Evolutionary conservation across 53 echinoderm and acorn worm genomes (phyloP).

Genomic region (Astropecten irregularis): DNA sequence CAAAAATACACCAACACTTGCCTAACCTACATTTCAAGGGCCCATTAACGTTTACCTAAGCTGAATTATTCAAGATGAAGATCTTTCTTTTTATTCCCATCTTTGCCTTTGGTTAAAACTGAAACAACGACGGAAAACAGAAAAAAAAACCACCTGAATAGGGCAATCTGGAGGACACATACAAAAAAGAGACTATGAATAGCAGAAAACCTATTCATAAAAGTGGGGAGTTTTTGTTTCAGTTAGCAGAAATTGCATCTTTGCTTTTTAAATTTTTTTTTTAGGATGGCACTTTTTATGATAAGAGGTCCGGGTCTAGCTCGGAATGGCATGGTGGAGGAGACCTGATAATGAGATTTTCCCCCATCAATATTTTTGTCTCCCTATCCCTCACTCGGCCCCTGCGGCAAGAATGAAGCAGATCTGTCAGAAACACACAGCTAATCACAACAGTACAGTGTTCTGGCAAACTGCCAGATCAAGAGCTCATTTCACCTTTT

Average conservation of each 20-base stretch:
- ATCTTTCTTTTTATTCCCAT: too few species aligned
- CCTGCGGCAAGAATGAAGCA: conserved; percentile 17
- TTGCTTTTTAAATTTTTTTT: too few species aligned
- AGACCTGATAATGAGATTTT: conserved; percentile 55
- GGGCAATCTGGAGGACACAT: too few species aligned
- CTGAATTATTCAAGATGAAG: conserved; percentile 37
- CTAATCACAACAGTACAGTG: conserved; percentile 15
- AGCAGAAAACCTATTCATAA: too few species aligned
- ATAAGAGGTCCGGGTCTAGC: conserved; percentile 27
- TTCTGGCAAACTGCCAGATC: conserved; percentile 9
- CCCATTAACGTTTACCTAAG: background rate
- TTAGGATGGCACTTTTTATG: conserved; percentile 42
- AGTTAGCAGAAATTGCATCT: too few species aligned
- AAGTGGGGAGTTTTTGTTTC: too few species aligned
- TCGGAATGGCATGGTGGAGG: background rate
- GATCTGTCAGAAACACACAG: conserved; percentile 9
- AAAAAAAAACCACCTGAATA: too few species aligned
- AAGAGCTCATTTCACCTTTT: too few species aligned
- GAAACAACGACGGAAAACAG: too few species aligned
- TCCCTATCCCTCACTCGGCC: conserved; percentile 21
- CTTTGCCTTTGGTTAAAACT: too few species aligned
- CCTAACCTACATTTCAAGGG: conserved; percentile 12
- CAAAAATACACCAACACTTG: background rate
- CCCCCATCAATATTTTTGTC: conserved; percentile 39
- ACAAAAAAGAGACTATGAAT: too few species aligned